These are phyloP conservation scores for Agonopterix heracliana DNA, from an alignment of 2,888 invertebrate genomes.

Conservation along the genomic window DNA sequence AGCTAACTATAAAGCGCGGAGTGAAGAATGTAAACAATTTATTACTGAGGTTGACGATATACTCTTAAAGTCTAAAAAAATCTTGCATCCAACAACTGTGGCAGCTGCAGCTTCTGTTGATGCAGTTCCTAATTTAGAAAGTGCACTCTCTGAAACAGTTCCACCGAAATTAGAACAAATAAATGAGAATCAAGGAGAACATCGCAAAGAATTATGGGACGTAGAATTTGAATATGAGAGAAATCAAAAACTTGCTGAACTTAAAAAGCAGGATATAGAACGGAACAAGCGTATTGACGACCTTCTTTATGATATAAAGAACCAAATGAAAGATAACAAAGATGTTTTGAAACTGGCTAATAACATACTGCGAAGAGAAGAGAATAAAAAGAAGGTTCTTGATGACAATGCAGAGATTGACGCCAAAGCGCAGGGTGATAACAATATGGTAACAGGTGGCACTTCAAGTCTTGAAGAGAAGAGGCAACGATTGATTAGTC, in stretches of 20 bases:
- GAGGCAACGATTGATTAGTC: background rate
- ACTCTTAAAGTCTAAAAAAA: slow-evolving; percentile 48
- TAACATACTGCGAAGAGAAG: slow-evolving; percentile 51
- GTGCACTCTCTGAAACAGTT: background rate
- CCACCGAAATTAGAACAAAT: background rate
- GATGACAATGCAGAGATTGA: slow-evolving; percentile 30
- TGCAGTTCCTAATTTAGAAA: slow-evolving; percentile 3
- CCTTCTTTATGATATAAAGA: slow-evolving; percentile 58
- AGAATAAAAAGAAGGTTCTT: slow-evolving; percentile 31
- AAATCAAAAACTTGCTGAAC: slow-evolving; percentile 32
- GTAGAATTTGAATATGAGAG: slow-evolving; percentile 29
- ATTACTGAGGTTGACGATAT: slow-evolving; percentile 61
- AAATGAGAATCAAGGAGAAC: slow-evolving; percentile 18
- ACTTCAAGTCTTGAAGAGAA: background rate
- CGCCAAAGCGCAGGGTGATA: slow-evolving; percentile 48
- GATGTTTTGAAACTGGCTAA: slow-evolving; percentile 58
- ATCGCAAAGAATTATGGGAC: slow-evolving; percentile 48
- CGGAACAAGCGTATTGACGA: slow-evolving; percentile 49
- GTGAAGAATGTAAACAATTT: slow-evolving; percentile 55
- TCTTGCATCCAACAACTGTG: slow-evolving; percentile 45
- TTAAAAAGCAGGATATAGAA: slow-evolving; percentile 38
- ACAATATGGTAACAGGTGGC: slow-evolving; percentile 16
- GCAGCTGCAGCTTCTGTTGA: background rate
- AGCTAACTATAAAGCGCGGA: slow-evolving; percentile 47
- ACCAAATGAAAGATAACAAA: slow-evolving; percentile 64